Evolutionary conservation across 2,888 invertebrate genomes (phyloP).

Genomic region (Rapana venosa): DNA sequence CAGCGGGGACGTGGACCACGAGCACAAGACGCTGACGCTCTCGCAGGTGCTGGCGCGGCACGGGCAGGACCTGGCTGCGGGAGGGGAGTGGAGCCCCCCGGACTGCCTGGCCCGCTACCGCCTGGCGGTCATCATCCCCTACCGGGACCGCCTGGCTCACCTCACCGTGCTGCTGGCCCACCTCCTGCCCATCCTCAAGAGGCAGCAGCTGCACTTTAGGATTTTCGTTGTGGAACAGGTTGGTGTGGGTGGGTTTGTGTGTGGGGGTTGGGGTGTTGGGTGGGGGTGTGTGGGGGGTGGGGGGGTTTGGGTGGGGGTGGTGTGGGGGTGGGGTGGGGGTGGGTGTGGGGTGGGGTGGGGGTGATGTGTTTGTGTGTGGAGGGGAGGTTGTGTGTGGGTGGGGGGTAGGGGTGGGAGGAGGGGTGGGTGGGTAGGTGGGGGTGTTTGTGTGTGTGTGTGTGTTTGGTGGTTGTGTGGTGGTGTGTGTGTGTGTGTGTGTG

Average conservation of each 20-base stretch:
- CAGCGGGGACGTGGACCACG: constrained; percentile 41
- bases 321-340: background rate
- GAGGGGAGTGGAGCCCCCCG: constrained; percentile 69
- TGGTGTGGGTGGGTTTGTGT: constrained; percentile 2
- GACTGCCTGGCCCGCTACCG: constrained; percentile 70
- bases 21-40: constrained; percentile 44
- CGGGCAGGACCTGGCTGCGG: constrained; percentile 58
- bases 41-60: constrained; percentile 53
- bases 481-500: background rate
- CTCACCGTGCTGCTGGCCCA: constrained; percentile 79
- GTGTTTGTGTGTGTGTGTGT: background rate
- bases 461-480: background rate
- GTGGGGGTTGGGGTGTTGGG: background rate
- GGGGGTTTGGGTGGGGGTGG: background rate
- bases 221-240: constrained; percentile 81
- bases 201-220: constrained; percentile 80
- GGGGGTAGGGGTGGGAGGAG: background rate
- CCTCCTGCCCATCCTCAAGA: constrained; percentile 80
- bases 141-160: constrained; percentile 79
- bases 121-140: constrained; percentile 76
- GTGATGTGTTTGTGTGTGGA: background rate
- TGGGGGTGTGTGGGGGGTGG: background rate
- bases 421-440: no score
- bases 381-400: background rate
- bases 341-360: background rate